Evolutionary conservation across 2,113 vertebrate species (phyloP).

Genomic region (Cryptoleucopteryx plumbea): DNA sequence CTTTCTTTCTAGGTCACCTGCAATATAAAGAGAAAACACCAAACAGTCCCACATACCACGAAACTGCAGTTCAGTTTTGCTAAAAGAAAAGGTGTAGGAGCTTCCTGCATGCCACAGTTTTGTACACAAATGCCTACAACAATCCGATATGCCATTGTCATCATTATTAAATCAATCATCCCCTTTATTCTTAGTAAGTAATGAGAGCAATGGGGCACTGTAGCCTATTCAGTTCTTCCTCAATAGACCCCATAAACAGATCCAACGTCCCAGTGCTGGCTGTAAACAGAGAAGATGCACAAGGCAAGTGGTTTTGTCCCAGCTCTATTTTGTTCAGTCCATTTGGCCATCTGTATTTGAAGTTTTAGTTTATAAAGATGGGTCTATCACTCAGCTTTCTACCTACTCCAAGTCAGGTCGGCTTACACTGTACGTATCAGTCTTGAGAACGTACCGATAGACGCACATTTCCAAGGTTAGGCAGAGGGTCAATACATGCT

Average conservation of each 20-base stretch:
- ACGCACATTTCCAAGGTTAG: not conserved
- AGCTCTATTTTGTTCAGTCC: not conserved
- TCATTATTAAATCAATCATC: not conserved
- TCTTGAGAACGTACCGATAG: not conserved
- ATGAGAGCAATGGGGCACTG: not conserved
- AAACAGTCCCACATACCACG: not conserved
- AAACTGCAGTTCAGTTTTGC: not conserved
- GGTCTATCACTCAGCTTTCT: not conserved
- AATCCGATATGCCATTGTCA: not conserved
- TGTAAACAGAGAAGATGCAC: not conserved
- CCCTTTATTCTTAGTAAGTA: not conserved
- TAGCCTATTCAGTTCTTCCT: not conserved
- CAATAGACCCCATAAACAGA: not conserved
- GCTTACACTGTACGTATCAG: not conserved
- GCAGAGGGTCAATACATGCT: rapidly evolving
- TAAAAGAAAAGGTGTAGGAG: not conserved
- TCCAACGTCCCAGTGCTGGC: not conserved
- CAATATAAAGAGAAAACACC: not conserved
- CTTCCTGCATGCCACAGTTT: not conserved
- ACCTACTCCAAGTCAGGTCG: not conserved
- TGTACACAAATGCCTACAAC: not conserved
- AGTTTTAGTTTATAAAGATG: not conserved
- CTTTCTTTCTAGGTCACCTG: not conserved
- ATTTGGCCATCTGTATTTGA: no score
- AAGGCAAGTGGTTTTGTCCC: not conserved